Percentiles rank a stretch among this genome's conserved stretches.
These are phyloP conservation scores for Rhagologus leucostigma DNA, from an alignment of 2,113 vertebrate genomes.

Conservation along the genomic window DNA sequence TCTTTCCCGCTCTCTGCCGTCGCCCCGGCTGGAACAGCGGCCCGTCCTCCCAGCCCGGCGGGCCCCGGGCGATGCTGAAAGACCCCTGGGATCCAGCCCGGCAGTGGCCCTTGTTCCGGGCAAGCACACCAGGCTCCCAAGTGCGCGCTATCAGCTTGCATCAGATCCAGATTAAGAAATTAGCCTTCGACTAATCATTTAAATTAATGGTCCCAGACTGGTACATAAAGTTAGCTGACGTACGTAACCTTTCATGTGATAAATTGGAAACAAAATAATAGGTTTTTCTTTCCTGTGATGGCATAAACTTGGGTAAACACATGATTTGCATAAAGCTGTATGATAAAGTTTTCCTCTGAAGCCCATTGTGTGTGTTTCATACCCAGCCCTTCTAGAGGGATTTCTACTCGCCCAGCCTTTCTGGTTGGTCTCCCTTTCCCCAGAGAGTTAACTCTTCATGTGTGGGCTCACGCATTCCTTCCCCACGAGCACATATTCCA, in stretches of 20 bases:
- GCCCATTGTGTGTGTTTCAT: background rate
- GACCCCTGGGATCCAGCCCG: fast-evolving
- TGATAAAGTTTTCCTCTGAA: background rate
- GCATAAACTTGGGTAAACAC: background rate
- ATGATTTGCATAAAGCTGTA: background rate
- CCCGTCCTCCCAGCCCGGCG: background rate
- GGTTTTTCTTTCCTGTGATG: background rate
- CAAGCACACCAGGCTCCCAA: fast-evolving
- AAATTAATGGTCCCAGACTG: background rate
- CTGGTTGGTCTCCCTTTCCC: background rate
- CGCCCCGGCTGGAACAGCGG: background rate
- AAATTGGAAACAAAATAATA: background rate
- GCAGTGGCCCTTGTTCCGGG: too few species aligned
- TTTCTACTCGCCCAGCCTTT: background rate
- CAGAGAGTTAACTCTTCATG: fast-evolving
- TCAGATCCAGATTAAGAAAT: background rate
- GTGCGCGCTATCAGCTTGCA: fast-evolving
- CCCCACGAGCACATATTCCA: background rate
- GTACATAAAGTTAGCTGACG: background rate
- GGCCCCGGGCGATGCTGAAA: background rate
- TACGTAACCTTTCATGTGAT: background rate
- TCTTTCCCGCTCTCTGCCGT: background rate
- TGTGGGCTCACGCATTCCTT: fast-evolving
- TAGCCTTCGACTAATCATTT: background rate
- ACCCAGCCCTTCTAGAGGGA: background rate